Percentiles rank a stretch among this genome's conserved stretches.
These are phyloP conservation scores for Listronotus bonariensis DNA, from an alignment of 1,140 invertebrate genomes.

Conservation along the genomic window DNA sequence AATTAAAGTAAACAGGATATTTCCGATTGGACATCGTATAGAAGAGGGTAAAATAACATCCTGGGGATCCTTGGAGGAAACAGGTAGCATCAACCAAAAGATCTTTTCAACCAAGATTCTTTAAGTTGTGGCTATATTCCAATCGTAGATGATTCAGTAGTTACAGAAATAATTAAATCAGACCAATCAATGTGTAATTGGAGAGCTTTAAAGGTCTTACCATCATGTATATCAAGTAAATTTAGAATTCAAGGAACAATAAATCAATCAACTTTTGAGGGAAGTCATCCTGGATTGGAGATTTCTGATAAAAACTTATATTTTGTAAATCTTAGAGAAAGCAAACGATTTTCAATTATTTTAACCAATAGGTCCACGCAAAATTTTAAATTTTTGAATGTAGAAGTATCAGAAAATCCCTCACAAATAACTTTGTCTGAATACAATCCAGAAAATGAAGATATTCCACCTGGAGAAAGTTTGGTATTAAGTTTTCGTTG, in stretches of 20 bases:
- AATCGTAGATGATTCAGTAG: conserved; percentile 61
- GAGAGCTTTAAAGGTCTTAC: conserved; percentile 63
- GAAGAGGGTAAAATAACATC: conserved; percentile 59
- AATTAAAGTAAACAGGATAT: conserved; percentile 62
- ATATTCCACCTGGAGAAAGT: conserved; percentile 50
- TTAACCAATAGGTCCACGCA: conserved; percentile 39
- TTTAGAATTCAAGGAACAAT: conserved; percentile 24
- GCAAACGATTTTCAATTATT: conserved; percentile 47
- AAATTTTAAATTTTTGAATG: conserved; percentile 38
- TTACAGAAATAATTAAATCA: conserved; percentile 69
- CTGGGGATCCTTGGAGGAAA: conserved; percentile 56
- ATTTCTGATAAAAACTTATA: conserved; percentile 50
- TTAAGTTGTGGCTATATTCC: conserved; percentile 62
- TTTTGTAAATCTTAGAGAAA: conserved; percentile 54
- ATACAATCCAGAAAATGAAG: conserved; percentile 44
- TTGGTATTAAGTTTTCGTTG: conserved; percentile 57
- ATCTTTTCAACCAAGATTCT: conserved; percentile 62
- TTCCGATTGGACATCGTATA: conserved; percentile 61
- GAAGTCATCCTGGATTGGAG: conserved; percentile 38
- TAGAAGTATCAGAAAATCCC: conserved; percentile 27
- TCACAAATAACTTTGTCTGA: conserved; percentile 7
- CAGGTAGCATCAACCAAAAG: conserved; percentile 59
- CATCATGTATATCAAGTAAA: conserved; percentile 44
- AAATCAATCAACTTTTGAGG: conserved; percentile 30
- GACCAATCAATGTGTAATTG: conserved; percentile 64